Conservation (phyloP, 2,797 vertebrate species). For the Lacerta bilineata region DNA sequence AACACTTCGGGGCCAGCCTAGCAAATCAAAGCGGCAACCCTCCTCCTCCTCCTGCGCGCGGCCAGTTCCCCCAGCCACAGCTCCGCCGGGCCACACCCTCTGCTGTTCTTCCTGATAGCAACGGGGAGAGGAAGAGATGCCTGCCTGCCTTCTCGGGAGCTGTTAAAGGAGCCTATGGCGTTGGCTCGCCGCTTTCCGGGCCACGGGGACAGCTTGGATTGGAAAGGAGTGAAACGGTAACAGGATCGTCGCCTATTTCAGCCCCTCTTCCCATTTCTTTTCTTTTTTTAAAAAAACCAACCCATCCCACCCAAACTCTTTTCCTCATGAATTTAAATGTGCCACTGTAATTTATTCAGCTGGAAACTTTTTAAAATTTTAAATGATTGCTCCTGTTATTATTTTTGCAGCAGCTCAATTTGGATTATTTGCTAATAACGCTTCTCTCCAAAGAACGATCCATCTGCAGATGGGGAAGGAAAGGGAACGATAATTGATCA, state of each 20-base stretch:
- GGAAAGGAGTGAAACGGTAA: conserved; percentile 66
- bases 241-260: conserved; percentile 62
- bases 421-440: not conserved
- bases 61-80: conserved; percentile 55
- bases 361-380: not conserved
- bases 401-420: not conserved
- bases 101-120: conserved; percentile 85
- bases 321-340: not conserved
- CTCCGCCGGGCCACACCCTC: conserved; percentile 91
- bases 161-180: conserved; percentile 61
- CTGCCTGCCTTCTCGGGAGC: conserved; percentile 67
- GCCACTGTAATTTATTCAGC: not conserved
- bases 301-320: not conserved
- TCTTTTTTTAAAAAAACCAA: not conserved
- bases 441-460: not conserved
- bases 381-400: not conserved
- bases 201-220: conserved; percentile 58
- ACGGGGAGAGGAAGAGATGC: conserved; percentile 60
- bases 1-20: conserved; percentile 5
- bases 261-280: conserved; percentile 33
- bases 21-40: conserved; percentile 27
- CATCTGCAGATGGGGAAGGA: not conserved
- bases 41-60: conserved; percentile 46
- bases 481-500: not conserved
- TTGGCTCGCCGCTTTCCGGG: conserved; percentile 66